Base-by-base conservation (phyloP, 2,113 vertebrate species). In the Lipotes vexillifer region DNA sequence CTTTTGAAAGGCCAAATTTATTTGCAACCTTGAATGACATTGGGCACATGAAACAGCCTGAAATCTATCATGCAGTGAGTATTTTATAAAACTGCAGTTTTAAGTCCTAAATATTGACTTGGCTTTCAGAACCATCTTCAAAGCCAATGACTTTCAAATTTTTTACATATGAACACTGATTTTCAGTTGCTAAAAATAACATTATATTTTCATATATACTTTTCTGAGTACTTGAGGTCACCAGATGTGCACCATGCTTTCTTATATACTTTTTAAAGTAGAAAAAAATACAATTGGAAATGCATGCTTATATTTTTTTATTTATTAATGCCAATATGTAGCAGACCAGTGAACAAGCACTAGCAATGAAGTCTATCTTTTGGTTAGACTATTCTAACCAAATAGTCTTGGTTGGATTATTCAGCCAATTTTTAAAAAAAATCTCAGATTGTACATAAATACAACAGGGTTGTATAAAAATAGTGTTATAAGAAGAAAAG, bases 11-110 rank as follows among this genome's bases (percentile, higher is more conserved):
- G 96, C 93, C 94, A 98, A 98, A 98, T 98, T 97, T 98, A 98
- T 98, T 98, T 98, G 97, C 94, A 98, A 98, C 98, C 98, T 98
- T 99, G 98, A 98, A 94, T 98, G 98, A 98, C 98, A 98, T 96
- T 99, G 98, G 97, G 75, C 98, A 97, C 97, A 97, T 96, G 96
- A 98, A 98, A 93, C 93, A 97, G 95, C 90, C 83, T 96, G 89
- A 97, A 98, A 97, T 98, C 93, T 97, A 93, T 98, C 97, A 90
- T 97, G 96, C 75, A 55, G 57, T 87, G 88, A 95, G 65, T 82
- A 77, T 96, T 89, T 97, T 97, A 93, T 77, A 91, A 97, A 97
- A 96, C 59, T 80, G 72, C 87, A 93, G 92, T 97, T 96, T 96
- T 94, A 97, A 97, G 94, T 94, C 82, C n/a, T 87, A 93, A 57